A percentile compares a stretch with the other conserved stretches of the same genome.
These are phyloP conservation scores for Rhagoletis pomonella DNA, from an alignment of 1,140 invertebrate species.

Conservation along the genomic window DNA sequence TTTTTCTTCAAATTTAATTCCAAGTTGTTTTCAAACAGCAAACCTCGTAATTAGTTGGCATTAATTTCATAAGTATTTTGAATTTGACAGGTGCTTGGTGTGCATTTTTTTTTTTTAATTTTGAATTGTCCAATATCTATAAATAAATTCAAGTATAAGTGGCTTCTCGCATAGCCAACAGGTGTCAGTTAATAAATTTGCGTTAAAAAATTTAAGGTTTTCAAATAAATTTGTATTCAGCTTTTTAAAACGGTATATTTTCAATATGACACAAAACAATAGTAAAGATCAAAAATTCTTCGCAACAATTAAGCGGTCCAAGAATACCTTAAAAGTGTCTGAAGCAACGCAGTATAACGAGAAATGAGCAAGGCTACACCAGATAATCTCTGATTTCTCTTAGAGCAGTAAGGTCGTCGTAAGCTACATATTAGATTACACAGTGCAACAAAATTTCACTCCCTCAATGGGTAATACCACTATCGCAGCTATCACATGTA, in stretches of 20 bases:
- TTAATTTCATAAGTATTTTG: conserved; percentile 22
- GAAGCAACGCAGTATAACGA: no score
- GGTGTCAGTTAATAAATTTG: background rate
- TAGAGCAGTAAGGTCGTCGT: no score
- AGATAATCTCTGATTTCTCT: no score
- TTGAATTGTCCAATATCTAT: background rate
- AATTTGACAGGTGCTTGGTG: background rate
- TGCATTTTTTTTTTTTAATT: background rate
- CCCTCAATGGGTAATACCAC: no score
- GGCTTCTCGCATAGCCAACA: background rate
- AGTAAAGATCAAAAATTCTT: no score
- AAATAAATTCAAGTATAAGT: background rate
- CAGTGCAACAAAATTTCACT: no score
- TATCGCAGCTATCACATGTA: no score
- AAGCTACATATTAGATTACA: no score
- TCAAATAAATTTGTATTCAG: background rate
- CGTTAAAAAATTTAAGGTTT: background rate
- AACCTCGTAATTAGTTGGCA: conserved; percentile 29
- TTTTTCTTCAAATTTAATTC: background rate
- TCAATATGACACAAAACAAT: no score
- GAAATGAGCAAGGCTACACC: no score
- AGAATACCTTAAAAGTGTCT: no score
- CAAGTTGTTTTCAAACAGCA: background rate
- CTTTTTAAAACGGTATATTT: background rate
- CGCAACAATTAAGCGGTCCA: no score